These are phyloP conservation scores for Drosophila picticornis DNA, from an alignment of 2,888 invertebrate species.

Conservation along the genomic window DNA sequence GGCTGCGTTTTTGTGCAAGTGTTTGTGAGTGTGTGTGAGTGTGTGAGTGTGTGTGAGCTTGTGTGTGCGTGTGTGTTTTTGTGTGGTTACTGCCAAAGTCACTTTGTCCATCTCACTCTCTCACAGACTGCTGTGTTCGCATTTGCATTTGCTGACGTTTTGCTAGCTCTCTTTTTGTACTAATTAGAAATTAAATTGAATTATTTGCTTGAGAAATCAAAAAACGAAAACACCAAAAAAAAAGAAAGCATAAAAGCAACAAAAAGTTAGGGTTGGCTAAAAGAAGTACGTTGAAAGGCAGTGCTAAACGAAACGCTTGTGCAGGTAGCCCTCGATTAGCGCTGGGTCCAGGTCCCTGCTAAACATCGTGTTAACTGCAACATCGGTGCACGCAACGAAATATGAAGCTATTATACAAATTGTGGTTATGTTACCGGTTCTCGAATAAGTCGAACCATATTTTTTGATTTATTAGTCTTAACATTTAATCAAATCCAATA, in stretches of 20 bases:
- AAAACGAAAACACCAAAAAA: conserved; percentile 42
- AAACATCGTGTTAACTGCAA: neutral
- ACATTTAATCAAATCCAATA: neutral
- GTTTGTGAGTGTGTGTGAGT: conserved; percentile 26
- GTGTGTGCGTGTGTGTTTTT: neutral
- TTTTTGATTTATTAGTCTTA: neutral
- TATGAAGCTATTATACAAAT: neutral
- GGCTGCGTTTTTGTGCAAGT: conserved; percentile 75
- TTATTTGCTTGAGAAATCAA: conserved; percentile 80
- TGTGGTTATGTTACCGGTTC: neutral
- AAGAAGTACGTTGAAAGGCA: neutral
- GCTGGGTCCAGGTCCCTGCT: neutral
- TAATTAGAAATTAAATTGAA: conserved; percentile 79
- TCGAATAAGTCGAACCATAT: neutral
- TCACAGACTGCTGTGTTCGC: conserved; percentile 8
- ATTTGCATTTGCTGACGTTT: conserved; percentile 50
- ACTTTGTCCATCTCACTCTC: conserved; percentile 7
- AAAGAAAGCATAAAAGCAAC: neutral
- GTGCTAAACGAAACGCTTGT: neutral
- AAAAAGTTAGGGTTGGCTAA: neutral
- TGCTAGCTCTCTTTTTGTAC: conserved; percentile 54
- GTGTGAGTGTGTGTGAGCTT: conserved; percentile 5
- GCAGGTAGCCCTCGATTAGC: neutral
- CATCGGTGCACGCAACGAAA: neutral
- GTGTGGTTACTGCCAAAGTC: conserved; percentile 11